Evolutionary conservation across 2,113 vertebrate genomes (phyloP).

Genomic region (Drymodes brunneopygia): DNA sequence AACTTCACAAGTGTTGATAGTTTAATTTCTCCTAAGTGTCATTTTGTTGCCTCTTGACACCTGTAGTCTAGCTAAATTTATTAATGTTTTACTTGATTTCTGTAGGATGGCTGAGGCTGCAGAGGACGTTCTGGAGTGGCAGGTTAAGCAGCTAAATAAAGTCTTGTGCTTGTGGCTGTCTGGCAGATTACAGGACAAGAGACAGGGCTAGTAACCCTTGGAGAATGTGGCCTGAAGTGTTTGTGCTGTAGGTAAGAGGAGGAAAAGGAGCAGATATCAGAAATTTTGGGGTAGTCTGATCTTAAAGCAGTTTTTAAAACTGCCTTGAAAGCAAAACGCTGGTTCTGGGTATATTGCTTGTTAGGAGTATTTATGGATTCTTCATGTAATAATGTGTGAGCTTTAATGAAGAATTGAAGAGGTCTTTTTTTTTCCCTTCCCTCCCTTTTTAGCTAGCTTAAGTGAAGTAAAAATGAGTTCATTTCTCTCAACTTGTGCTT

Average conservation of each 20-base stretch:
- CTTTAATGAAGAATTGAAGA: neutral
- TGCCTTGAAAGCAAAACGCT: neutral
- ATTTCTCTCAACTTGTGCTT: neutral
- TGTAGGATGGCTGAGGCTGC: neutral
- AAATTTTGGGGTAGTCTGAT: neutral
- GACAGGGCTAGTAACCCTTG: neutral
- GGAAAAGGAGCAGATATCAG: neutral
- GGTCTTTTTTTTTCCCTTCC: too few species aligned
- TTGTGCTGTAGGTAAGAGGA: neutral
- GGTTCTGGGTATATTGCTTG: neutral
- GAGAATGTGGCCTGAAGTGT: neutral
- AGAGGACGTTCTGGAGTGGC: neutral
- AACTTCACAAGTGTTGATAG: neutral
- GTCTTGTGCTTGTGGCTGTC: neutral
- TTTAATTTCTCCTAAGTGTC: neutral
- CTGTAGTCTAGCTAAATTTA: neutral
- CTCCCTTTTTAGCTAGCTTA: neutral
- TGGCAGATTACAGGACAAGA: neutral
- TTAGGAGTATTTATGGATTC: neutral
- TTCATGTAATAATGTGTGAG: neutral
- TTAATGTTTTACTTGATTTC: neutral
- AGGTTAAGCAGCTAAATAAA: slow-evolving; percentile 11
- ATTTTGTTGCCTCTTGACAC: neutral
- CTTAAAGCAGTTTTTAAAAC: neutral
- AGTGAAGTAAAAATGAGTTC: neutral